Evolutionary conservation across 1,140 invertebrate species (phyloP), one percentile per base, ranked within the genome.

Genomic region (Nymphalis io): DNA sequence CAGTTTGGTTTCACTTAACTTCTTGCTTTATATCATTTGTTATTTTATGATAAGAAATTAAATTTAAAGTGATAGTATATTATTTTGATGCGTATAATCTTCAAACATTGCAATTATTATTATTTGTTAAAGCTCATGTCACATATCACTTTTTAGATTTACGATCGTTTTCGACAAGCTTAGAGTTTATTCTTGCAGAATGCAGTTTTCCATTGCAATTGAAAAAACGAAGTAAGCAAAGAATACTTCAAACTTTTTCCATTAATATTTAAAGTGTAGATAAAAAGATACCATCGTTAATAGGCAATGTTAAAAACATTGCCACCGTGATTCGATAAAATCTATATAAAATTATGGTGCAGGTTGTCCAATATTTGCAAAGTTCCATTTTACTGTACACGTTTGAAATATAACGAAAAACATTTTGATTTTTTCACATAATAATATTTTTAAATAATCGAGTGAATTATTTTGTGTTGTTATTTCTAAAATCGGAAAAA

Each of bases 281-380:
- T 55, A 46, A 64, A 64, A 64, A 40, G 51, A 64, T 64, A 23
- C 27, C 33, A 39, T 23, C 16, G 53, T 66, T 66, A 66, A 66
- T 66, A 66, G 53, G 63, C 23, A 58, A 66, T 59, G 63, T 66
- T 68, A 51, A 21, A 21, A 23, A 39, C n/a, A n/a, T n/a, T n/a
- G n/a, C n/a, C n/a, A n/a, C 23, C 11, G 65, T 60, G 48, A 33
- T 15, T 48, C 65, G 42, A 68, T 68, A 38, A 39, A 51, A 68
- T 68, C 57, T 23, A 44, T 20, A 12, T 46, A 18, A 60, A 68
- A 68, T 68, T 68, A 68, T 59, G 48, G 27, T 12, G 65, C 58
- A 68, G 57, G 60, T 60, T 68, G 12, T 68, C 65, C 60, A 60
- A 60, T 40, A 67, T 67, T 55, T 60, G 65, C 21, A 27, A 51